These are phyloP conservation scores for Penaeus monodon DNA, from an alignment of 2,888 invertebrate genomes.

Conservation along the genomic window DNA sequence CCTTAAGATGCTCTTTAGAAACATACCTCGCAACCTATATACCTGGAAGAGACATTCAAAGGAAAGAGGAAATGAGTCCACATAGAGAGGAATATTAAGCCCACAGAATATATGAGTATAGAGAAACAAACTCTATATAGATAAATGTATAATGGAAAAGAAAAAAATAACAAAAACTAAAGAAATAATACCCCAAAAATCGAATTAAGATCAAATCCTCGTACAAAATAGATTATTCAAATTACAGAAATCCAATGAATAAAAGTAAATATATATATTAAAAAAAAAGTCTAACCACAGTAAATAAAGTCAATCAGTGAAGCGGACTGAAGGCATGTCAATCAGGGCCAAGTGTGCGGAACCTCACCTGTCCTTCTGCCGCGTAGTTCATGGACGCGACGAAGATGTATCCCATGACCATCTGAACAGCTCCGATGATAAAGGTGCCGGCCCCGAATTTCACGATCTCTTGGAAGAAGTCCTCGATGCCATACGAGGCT, in stretches of 20 bases:
- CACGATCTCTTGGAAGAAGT: conserved; percentile 50
- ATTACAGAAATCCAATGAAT: not conserved
- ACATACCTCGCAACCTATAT: conserved; percentile 70
- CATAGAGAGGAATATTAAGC: too few relatives aligned
- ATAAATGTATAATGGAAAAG: not conserved
- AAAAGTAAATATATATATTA: not conserved
- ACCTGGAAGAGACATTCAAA: conserved; percentile 68
- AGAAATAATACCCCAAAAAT: too few relatives aligned
- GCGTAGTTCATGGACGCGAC: conserved; percentile 78
- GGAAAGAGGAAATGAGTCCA: not conserved
- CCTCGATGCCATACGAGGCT: conserved; percentile 2
- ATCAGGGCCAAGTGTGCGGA: too few relatives aligned
- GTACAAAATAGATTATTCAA: not conserved
- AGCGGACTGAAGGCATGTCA: too few relatives aligned
- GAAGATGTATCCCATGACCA: conserved; percentile 75
- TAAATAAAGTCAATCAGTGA: too few relatives aligned
- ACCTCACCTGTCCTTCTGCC: conserved; percentile 77
- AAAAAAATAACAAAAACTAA: too few relatives aligned
- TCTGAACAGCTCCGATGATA: conserved; percentile 74
- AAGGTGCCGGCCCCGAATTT: conserved; percentile 68
- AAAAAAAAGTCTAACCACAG: too few relatives aligned
- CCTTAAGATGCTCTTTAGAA: conserved; percentile 70
- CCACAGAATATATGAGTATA: not conserved
- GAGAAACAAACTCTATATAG: not conserved
- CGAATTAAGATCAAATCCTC: too few relatives aligned